Evolutionary conservation across 2,797 vertebrate species (phyloP), one percentile per base, ranked within the genome.

Genomic region (Thamnophis elegans): DNA sequence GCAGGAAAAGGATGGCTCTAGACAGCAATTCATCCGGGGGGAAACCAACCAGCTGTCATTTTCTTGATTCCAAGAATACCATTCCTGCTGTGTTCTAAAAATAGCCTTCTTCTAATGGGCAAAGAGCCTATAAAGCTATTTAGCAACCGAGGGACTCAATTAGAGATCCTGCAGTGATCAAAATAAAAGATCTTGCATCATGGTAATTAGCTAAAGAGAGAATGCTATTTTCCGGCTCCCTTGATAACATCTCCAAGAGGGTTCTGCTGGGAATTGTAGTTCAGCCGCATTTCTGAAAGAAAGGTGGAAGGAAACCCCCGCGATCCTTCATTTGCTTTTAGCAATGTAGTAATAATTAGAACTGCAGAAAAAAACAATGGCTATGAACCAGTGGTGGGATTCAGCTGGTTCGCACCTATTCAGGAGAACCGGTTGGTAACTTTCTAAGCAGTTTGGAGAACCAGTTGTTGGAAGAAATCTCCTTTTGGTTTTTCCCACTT

Each of bases 131-230:
- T 91, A 95, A 95, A 95, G 92, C 95, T 94, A 90, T 94, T 95
- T 95, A 95, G 93, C 93, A 94, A 87, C 90, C 93, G 92, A 94
- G 94, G 94, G 95, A 53, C 95, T 95, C 96, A 94, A 94, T 91
- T 94, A 96, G 93, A 91, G 2, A 94, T 95, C 94, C 95, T 93
- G 51, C 0, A 0, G 93, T 58, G 95, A 92, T 89, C 65, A 94
- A 82, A 89, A 95, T 89, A 94, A 94, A 96, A 94, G 91, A 86
- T 86, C 85, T 82, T 82, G 0, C 3, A 58, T 56, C 89, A 56
- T 87, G 88, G 87, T 95, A 96, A 95, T 96, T 96, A 94, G 94
- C 90, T 94, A 95, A 96, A 90, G 94, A 89, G 87, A 85, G 28
- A 91, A 86, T 86, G 92, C 92, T 88, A 58, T 91, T 95, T 93